A percentile compares a stretch with the other conserved stretches of the same genome.
phyloP scores from a whole-genome alignment of 2,888 invertebrate species.

The Xanthia togata region DNA sequence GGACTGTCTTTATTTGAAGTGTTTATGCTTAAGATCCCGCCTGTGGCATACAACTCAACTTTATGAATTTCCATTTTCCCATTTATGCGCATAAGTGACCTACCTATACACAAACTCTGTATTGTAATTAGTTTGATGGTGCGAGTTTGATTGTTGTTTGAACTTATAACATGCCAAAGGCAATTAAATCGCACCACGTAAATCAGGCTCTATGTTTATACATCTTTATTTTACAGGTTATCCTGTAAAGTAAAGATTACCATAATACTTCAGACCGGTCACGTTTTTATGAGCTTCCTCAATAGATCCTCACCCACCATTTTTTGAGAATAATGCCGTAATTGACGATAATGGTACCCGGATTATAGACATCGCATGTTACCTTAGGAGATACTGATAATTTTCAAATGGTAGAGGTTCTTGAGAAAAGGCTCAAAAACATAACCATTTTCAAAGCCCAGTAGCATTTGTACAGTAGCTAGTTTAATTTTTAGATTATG shows the following conservation, averaged over 20 bases:
- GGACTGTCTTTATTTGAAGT: too few relatives aligned
- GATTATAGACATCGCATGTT: slow-evolving; percentile 28
- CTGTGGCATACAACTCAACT: neutral
- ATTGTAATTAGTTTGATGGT: too few relatives aligned
- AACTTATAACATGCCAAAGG: neutral
- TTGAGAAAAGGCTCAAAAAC: neutral
- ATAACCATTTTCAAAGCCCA: neutral
- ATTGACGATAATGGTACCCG: slow-evolving; percentile 48
- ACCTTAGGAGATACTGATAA: slow-evolving; percentile 41
- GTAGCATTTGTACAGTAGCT: neutral
- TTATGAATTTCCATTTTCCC: neutral
- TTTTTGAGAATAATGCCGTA: slow-evolving; percentile 38
- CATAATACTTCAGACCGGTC: slow-evolving; percentile 11
- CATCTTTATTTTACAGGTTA: neutral
- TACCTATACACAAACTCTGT: too few relatives aligned
- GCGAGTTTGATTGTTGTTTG: neutral
- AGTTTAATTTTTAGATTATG: neutral
- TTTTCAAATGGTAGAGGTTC: slow-evolving; percentile 21
- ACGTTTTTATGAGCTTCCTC: slow-evolving; percentile 44
- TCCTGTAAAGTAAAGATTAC: slow-evolving; percentile 19
- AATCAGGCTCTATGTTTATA: neutral
- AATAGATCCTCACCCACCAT: slow-evolving; percentile 17
- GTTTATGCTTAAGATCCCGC: too few relatives aligned
- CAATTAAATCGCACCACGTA: neutral
- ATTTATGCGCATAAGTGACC: neutral